These are phyloP conservation scores for Ochlodes sylvanus DNA, from an alignment of 2,888 invertebrate genomes.

Conservation along the genomic window DNA sequence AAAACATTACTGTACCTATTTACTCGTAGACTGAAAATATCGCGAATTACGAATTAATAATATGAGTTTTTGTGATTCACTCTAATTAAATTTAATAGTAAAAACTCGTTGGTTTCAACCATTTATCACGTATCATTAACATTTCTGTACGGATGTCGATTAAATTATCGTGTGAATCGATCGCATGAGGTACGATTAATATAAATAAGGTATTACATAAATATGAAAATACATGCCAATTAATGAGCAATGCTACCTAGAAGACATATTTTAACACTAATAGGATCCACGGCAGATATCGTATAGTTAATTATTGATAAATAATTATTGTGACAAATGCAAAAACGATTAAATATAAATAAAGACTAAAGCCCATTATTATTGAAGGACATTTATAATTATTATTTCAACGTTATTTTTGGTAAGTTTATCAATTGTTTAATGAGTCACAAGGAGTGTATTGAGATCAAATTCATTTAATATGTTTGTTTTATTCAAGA, in stretches of 20 bases:
- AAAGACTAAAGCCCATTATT: too few species aligned
- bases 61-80: background rate
- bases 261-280: background rate
- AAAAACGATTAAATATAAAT: too few species aligned
- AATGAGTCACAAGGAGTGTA: too few species aligned
- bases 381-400: too few species aligned
- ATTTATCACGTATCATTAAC: background rate
- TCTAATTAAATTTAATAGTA: constrained; percentile 2
- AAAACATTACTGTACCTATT: too few species aligned
- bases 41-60: too few species aligned
- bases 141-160: constrained; percentile 3
- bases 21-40: background rate
- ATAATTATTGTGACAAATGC: too few species aligned
- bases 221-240: background rate
- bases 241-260: background rate
- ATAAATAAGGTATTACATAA: background rate
- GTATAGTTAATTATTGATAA: too few species aligned
- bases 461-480: too few species aligned
- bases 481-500: too few species aligned
- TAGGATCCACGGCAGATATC: background rate
- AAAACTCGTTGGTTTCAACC: background rate
- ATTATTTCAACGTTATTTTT: too few species aligned
- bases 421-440: too few species aligned
- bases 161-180: constrained; percentile 9
- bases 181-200: background rate